Percentiles rank a stretch among this genome's conserved stretches.
phyloP scores from a whole-genome alignment of 2,888 invertebrate genomes.

The Drosophila greeni region DNA sequence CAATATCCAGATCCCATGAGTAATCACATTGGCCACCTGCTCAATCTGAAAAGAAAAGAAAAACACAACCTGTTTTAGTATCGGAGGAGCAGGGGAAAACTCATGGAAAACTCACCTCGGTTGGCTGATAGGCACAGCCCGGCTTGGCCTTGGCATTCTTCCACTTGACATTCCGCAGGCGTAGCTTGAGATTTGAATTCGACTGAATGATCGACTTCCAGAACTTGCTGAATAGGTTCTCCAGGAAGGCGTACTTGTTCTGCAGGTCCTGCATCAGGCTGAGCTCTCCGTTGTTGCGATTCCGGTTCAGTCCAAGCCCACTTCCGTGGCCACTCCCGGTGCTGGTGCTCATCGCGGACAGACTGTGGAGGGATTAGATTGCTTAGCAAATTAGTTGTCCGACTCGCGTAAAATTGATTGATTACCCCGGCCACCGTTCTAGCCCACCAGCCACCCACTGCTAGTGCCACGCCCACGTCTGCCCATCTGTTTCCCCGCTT shows the following conservation, averaged over 20 bases:
- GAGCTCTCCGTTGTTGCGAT: conserved; percentile 10
- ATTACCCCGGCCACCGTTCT: conserved; percentile 8
- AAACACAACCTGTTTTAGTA: neutral
- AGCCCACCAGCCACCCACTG: conserved; percentile 1
- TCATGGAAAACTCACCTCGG: conserved; percentile 79
- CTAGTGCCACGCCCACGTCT: conserved; percentile 1
- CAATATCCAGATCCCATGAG: conserved; percentile 93
- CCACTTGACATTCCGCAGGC: conserved; percentile 83
- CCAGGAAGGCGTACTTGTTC: conserved; percentile 76
- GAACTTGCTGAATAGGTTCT: conserved; percentile 74
- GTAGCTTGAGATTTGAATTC: conserved; percentile 69
- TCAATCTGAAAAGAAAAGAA: conserved; percentile 82
- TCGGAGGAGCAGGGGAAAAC: neutral
- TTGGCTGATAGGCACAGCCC: conserved; percentile 91
- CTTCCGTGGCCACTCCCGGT: conserved; percentile 16
- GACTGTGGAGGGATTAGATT: conserved; percentile 38
- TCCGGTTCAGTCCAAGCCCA: conserved; percentile 8
- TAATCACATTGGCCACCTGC: conserved; percentile 93
- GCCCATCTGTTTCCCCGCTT: neutral
- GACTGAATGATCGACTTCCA: conserved; percentile 76
- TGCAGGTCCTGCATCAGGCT: conserved; percentile 74
- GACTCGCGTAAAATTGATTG: conserved; percentile 42
- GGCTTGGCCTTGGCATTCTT: conserved; percentile 87
- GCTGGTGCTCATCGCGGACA: conserved; percentile 30
- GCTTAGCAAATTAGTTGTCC: conserved; percentile 27